Conservation (phyloP, 2,113 vertebrate species). For the Cyphomyrus plagiostoma region DNA sequence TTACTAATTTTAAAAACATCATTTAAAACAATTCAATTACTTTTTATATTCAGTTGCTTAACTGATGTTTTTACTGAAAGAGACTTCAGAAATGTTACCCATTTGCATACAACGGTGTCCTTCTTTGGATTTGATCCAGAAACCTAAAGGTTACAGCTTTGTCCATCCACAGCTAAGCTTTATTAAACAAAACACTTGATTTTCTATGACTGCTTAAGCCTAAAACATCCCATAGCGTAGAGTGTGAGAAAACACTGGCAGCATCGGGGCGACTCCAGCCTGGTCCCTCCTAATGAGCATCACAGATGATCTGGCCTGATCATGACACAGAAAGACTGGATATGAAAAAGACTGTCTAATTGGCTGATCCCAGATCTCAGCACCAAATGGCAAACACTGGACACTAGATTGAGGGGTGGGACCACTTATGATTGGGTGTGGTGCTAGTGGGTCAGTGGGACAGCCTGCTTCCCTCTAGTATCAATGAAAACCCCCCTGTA, state of each 20-base stretch:
- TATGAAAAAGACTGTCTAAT: neutral
- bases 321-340: neutral
- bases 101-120: neutral
- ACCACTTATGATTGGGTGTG: neutral
- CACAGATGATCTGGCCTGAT: neutral
- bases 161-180: neutral
- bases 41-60: neutral
- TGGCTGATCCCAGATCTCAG: neutral
- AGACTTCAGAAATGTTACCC: neutral
- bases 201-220: neutral
- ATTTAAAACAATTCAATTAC: neutral
- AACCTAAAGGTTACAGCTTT: neutral
- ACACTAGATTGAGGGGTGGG: neutral
- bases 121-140: neutral
- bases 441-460: neutral
- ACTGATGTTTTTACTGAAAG: neutral
- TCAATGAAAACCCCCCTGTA: neutral
- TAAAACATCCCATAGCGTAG: neutral
- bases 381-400: neutral
- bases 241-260: neutral
- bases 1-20: neutral
- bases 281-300: neutral
- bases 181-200: neutral
- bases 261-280: neutral
- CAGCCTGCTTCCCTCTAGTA: neutral